Base-by-base conservation (phyloP, 2,888 invertebrate genomes). In the Taphrorychus bicolor region DNA sequence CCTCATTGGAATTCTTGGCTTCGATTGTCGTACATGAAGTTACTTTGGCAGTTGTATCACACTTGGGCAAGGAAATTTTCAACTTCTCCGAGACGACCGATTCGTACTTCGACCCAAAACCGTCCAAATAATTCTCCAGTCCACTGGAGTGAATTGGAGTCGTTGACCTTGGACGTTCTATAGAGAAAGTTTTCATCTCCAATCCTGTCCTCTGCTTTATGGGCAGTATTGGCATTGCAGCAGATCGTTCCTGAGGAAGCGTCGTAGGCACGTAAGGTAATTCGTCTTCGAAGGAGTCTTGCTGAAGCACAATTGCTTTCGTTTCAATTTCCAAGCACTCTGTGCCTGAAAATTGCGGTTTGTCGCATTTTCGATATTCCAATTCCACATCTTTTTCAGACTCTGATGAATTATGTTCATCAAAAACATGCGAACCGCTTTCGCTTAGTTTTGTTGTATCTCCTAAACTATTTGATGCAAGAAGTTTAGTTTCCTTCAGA, bases 191-290 rank as follows among this genome's bases (percentile, higher is more conserved):
- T 76, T 87, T 89, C 67, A 88, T 83, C 77, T 88, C 87, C 79
- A 85, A 84, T 17, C 84, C 83, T 54, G 83, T 83, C 54, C 91
- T 85, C 78, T 91, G 89, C 77, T 89, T 89, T 74, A 94, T 88
- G 19, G 95, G 94, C 71, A 94, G 87, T 76, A 95, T 89, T 16
- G 93, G 91, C 72, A 94, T 84, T 21, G 91, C 93, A 70, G 91
- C 87, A 14, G 94, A 90, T 71, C 94, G 88, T 83, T 95, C 95
- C 79, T 89, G 86, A 17, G 95, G 95, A 77, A 95, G 83, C 60
- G 94, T 95, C n/a, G 95, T 94, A 63, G 95, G 94, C 77, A 95
- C 89, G 80, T 93, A 94, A 1, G 95, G 95, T 77, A 95, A 84
- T 82, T 93, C 93, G 61, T 88, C 88, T 76, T 94, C 94, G 78